Base-by-base conservation (phyloP, 2,888 invertebrate genomes). In the Acleris cristana region DNA sequence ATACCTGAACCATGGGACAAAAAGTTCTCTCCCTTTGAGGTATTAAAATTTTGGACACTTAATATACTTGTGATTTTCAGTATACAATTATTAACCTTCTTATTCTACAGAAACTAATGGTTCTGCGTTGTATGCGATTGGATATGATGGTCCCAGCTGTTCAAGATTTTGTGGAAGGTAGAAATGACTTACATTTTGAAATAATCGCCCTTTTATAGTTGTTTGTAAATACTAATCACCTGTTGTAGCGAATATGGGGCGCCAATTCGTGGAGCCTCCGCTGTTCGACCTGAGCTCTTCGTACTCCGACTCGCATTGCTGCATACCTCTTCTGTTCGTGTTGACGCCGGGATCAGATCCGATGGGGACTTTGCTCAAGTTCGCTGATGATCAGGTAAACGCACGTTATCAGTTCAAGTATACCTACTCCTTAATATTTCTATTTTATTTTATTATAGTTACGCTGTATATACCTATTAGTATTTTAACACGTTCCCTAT, bases 301-400 rank as follows among this genome's bases (percentile, higher is more conserved):
- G 0, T 99, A 96, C 82, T 90, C 93, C 0, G 98, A 98, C 81
- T 98, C 98, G 0, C 96, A 97, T 77, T 96, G 96, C 80, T 96
- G 95, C 78, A 95, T 97, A n/a, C 99, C 99, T 0, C 86, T 99
- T 68, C 96, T 99, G 76, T 98, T 99, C 80, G 95, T 99, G 30
- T 88, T 99, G 70, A 98, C 98, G 0, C 98, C 98, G 0, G 98
- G 98, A 4, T 97, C 98, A 0, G 99, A 99, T 93, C 99, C 99
- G 0, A 98, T 97, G 79, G 97, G 97, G 26, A 95, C 97, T 0
- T 86, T 99, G 48, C 93, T 98, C 2, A 97, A 98, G 86, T 98
- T 98, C 87, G 98, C 98, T 23, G 98, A 98, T 72, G 98, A 98
- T 83, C 97, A 97, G 91, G 94, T 93, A 55, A 6, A 14, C 40